phyloP scores from a whole-genome alignment of 2,888 invertebrate species.

The Gibbula magus region DNA sequence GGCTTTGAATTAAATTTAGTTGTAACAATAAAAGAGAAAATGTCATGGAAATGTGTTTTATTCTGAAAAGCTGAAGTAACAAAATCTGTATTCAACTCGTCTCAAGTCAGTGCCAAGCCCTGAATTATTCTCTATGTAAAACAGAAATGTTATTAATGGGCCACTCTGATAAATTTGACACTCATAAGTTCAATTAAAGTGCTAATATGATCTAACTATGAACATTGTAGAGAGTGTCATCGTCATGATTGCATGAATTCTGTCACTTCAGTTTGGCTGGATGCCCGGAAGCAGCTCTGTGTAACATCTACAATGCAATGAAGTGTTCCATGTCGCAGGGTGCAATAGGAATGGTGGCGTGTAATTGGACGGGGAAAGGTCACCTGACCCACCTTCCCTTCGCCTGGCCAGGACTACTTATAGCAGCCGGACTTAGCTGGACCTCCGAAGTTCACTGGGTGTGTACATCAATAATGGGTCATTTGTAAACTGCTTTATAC shows the following conservation, averaged over 20 bases:
- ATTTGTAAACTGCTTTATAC: too few relatives aligned
- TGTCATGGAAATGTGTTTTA: too few relatives aligned
- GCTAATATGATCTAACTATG: neutral
- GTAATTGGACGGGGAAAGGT: conserved; percentile 80
- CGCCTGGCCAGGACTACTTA: conserved; percentile 79
- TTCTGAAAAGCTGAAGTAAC: too few relatives aligned
- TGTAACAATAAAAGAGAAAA: too few relatives aligned
- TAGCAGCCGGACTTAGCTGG: conserved; percentile 80
- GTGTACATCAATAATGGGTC: too few relatives aligned
- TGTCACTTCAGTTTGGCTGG: conserved; percentile 77
- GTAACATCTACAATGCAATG: conserved; percentile 79
- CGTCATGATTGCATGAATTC: neutral
- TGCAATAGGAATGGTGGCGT: conserved; percentile 78
- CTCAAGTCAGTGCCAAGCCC: too few relatives aligned
- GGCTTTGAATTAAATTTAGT: neutral
- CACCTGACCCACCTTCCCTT: conserved; percentile 80
- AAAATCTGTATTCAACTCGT: too few relatives aligned
- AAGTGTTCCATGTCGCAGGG: conserved; percentile 77
- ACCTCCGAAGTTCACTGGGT: conserved; percentile 78
- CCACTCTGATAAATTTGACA: too few relatives aligned
- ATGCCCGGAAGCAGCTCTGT: conserved; percentile 80
- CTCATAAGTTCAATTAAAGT: too few relatives aligned
- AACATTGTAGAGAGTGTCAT: neutral
- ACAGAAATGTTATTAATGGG: too few relatives aligned
- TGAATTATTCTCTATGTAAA: too few relatives aligned